A percentile compares a stretch with the other conserved stretches of the same genome.
These are phyloP conservation scores for Brienomyrus brachyistius DNA, from an alignment of 2,113 vertebrate genomes.

Conservation along the genomic window DNA sequence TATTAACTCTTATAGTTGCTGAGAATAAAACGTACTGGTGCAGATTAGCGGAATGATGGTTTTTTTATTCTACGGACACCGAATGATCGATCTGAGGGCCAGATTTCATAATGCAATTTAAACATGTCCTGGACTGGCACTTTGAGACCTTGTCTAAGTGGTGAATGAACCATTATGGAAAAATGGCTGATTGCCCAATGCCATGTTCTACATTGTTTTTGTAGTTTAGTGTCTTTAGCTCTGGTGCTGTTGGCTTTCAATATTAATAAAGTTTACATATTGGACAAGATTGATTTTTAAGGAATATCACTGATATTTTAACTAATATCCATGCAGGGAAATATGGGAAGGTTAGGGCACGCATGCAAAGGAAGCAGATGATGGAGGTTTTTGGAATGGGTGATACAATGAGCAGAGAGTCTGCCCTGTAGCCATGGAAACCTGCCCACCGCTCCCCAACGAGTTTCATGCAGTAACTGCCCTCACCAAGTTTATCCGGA, in stretches of 20 bases:
- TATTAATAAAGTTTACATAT: background rate
- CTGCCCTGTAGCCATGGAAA: too few species aligned
- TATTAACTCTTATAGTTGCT: background rate
- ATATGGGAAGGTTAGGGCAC: background rate
- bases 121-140: background rate
- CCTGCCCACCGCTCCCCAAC: too few species aligned
- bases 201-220: background rate
- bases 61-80: background rate
- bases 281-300: background rate
- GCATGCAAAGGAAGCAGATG: background rate
- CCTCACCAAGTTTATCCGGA: slow-evolving; percentile 99
- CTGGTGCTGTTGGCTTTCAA: background rate
- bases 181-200: background rate
- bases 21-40: background rate
- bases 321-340: background rate
- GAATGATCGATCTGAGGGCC: background rate
- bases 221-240: background rate
- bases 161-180: background rate
- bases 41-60: background rate
- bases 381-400: background rate
- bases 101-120: background rate
- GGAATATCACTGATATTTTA: background rate
- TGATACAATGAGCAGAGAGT: background rate
- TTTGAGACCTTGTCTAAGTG: background rate
- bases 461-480: slow-evolving; percentile 27